These are phyloP conservation scores for Pantherophis alleghaniensis DNA, from an alignment of 2,797 vertebrate genomes.

Conservation along the genomic window DNA sequence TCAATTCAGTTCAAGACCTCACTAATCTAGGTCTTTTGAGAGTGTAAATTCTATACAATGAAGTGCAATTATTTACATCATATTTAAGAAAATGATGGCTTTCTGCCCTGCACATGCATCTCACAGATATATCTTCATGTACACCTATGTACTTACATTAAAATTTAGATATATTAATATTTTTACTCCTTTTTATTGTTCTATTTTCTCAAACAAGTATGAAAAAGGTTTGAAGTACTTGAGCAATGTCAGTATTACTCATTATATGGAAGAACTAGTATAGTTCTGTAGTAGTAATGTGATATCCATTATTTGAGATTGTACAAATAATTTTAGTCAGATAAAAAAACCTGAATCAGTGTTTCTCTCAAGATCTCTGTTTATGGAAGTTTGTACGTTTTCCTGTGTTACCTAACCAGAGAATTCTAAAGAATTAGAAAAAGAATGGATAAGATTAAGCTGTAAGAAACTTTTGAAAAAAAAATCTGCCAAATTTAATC, in stretches of 20 bases:
- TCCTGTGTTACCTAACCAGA: not conserved
- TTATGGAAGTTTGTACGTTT: not conserved
- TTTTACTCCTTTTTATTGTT: not conserved
- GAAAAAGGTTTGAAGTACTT: not conserved
- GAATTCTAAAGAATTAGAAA: not conserved
- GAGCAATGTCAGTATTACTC: not conserved
- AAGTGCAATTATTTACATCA: not conserved
- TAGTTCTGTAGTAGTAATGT: too few species aligned
- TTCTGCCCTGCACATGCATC: not conserved
- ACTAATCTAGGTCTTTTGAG: not conserved
- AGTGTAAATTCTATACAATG: not conserved
- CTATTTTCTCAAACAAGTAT: not conserved
- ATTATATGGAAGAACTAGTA: not conserved
- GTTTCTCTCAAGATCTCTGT: not conserved
- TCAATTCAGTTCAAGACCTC: not conserved
- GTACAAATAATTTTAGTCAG: not conserved
- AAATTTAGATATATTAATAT: not conserved
- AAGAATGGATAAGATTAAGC: not conserved
- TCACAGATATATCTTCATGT: not conserved
- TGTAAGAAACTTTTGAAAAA: not conserved
- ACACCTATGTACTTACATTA: not conserved
- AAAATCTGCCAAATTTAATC: not conserved
- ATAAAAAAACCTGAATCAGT: not conserved
- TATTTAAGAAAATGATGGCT: not conserved
- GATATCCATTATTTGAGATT: not conserved